Evolutionary conservation across 2,797 vertebrate genomes (phyloP).

Genomic region (Yasuhikotakia modesta): DNA sequence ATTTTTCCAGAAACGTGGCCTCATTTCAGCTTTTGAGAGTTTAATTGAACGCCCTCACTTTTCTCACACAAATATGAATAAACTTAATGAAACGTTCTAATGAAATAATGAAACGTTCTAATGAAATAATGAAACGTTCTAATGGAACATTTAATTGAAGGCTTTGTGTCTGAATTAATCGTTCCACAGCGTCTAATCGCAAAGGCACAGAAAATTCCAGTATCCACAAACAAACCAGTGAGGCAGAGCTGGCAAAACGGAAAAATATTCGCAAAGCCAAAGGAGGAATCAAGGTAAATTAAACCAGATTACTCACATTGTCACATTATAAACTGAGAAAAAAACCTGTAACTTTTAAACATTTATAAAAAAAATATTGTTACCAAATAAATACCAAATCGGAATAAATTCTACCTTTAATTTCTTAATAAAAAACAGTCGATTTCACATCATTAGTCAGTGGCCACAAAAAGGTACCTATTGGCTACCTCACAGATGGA

Average conservation of each 20-base stretch:
- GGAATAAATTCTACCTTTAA: too few relatives aligned
- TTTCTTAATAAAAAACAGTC: too few relatives aligned
- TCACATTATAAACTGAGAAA: conserved; percentile 19
- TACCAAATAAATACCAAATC: too few relatives aligned
- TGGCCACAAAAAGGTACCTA: too few relatives aligned
- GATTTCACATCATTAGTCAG: too few relatives aligned
- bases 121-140: too few relatives aligned
- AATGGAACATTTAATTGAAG: background rate
- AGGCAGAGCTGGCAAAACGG: conserved; percentile 82
- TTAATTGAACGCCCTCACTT: background rate
- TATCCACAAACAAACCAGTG: conserved; percentile 74
- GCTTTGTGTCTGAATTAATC: background rate
- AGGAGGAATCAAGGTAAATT: conserved; percentile 87
- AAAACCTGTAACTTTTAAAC: too few relatives aligned
- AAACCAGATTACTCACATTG: background rate
- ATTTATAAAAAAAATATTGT: too few relatives aligned
- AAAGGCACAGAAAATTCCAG: conserved; percentile 80
- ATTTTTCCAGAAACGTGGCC: background rate
- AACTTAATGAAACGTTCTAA: too few relatives aligned
- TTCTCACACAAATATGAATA: background rate
- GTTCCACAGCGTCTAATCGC: conserved; percentile 78
- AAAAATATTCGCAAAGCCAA: conserved; percentile 85
- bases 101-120: too few relatives aligned
- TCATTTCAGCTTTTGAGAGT: background rate
- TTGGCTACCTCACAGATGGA: too few relatives aligned